These are phyloP conservation scores for Podiceps cristatus DNA, from an alignment of 2,113 vertebrate species.

Conservation along the genomic window DNA sequence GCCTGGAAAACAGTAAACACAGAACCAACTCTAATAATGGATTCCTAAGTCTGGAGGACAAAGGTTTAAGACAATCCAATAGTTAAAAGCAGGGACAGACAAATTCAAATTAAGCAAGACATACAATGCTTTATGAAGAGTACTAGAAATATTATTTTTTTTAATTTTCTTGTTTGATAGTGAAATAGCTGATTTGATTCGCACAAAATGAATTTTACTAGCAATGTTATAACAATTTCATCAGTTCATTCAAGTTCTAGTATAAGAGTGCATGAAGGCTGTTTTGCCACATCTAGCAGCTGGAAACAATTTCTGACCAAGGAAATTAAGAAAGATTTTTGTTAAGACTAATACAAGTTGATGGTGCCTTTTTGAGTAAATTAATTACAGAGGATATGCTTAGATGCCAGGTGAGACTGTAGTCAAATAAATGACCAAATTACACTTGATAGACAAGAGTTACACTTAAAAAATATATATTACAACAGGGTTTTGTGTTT, in stretches of 20 bases:
- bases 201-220: background rate
- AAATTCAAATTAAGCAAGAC: background rate
- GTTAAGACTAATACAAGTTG: background rate
- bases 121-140: background rate
- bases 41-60: background rate
- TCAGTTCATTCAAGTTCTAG: background rate
- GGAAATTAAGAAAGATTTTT: background rate
- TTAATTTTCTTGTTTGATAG: background rate
- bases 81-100: background rate
- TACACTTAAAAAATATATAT: background rate
- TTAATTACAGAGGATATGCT: background rate
- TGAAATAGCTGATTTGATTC: background rate
- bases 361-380: background rate
- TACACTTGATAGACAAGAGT: background rate
- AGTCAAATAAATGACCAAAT: background rate
- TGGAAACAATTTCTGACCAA: background rate
- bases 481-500: background rate
- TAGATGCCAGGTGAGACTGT: background rate
- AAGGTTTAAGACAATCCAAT: background rate
- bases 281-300: background rate
- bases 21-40: background rate
- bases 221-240: background rate
- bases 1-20: background rate
- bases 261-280: background rate
- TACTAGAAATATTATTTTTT: background rate